Conservation (phyloP, 2,797 vertebrate genomes). For the Brachymystax lenok region DNA sequence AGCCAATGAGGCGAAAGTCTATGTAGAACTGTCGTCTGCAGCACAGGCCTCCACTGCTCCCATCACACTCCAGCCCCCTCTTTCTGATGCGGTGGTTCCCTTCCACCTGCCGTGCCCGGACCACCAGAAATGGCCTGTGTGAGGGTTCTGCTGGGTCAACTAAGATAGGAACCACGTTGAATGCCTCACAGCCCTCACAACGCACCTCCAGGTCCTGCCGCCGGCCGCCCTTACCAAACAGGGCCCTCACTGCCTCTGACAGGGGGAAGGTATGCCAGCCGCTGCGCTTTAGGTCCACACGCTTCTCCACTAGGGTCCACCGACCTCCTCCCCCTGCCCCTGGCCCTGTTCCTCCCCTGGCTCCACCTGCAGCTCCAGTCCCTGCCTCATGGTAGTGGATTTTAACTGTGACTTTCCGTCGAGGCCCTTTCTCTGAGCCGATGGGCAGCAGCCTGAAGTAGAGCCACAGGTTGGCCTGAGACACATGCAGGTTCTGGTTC, state of each 20-base stretch:
- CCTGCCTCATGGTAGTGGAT: conserved; percentile 88
- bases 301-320: conserved; percentile 92
- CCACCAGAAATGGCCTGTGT: conserved; percentile 95
- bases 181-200: conserved; percentile 88
- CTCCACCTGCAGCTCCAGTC: conserved; percentile 58
- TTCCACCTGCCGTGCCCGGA: conserved; percentile 86
- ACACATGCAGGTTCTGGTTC: conserved; percentile 93
- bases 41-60: conserved; percentile 88
- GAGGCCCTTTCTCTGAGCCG: conserved; percentile 86
- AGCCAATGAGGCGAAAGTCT: conserved; percentile 97
- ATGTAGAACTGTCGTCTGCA: conserved; percentile 99
- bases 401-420: conserved; percentile 91
- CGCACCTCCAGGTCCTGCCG: conserved; percentile 93
- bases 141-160: conserved; percentile 89
- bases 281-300: conserved; percentile 92
- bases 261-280: conserved; percentile 98
- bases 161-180: conserved; percentile 84
- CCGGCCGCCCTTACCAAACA: conserved; percentile 86
- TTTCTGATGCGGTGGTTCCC: conserved; percentile 95
- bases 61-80: conserved; percentile 95
- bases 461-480: conserved; percentile 96
- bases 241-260: conserved; percentile 86
- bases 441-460: conserved; percentile 90
- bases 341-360: conserved; percentile 25
- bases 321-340: conserved; percentile 65